Percentiles rank a stretch among this genome's conserved stretches.
phyloP scores from a whole-genome alignment of 2,113 vertebrate genomes.

The Vimba vimba region DNA sequence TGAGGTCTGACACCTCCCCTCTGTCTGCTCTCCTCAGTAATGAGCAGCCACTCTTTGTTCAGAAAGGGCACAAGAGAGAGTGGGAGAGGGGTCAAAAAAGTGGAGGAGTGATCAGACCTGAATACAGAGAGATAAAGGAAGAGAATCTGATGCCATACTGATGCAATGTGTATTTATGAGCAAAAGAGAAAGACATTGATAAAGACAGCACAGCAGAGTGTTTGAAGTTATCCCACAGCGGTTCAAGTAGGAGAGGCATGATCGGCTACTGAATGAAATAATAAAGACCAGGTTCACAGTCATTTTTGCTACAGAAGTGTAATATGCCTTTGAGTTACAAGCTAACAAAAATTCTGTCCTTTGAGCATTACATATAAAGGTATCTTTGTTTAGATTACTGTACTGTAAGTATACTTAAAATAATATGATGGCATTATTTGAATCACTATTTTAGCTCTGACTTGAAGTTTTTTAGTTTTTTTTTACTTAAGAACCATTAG shows the following conservation, averaged over 20 bases:
- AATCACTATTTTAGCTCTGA: neutral
- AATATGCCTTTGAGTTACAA: slow-evolving; percentile 4
- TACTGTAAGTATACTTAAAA: neutral
- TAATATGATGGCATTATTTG: neutral
- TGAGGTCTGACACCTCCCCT: slow-evolving; percentile 47
- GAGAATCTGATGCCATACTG: slow-evolving; percentile 52
- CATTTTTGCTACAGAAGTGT: neutral
- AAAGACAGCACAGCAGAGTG: slow-evolving; percentile 28
- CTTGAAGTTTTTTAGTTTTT: neutral
- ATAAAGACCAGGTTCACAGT: slow-evolving; percentile 23
- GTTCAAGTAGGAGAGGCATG: slow-evolving; percentile 42
- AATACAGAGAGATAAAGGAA: slow-evolving; percentile 42
- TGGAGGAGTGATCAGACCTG: slow-evolving; percentile 42
- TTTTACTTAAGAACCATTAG: neutral
- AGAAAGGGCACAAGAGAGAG: slow-evolving; percentile 32
- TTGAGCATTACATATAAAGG: neutral
- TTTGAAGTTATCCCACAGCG: slow-evolving; percentile 42
- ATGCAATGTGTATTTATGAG: slow-evolving; percentile 52
- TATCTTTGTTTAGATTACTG: neutral
- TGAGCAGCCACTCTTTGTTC: slow-evolving; percentile 57
- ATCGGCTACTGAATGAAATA: slow-evolving; percentile 25
- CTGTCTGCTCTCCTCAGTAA: slow-evolving; percentile 52
- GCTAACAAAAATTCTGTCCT: neutral
- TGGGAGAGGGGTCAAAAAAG: slow-evolving; percentile 46
- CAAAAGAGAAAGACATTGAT: slow-evolving; percentile 26